These are phyloP conservation scores for Melitaea cinxia DNA, from an alignment of 1,140 invertebrate species.

Conservation along the genomic window DNA sequence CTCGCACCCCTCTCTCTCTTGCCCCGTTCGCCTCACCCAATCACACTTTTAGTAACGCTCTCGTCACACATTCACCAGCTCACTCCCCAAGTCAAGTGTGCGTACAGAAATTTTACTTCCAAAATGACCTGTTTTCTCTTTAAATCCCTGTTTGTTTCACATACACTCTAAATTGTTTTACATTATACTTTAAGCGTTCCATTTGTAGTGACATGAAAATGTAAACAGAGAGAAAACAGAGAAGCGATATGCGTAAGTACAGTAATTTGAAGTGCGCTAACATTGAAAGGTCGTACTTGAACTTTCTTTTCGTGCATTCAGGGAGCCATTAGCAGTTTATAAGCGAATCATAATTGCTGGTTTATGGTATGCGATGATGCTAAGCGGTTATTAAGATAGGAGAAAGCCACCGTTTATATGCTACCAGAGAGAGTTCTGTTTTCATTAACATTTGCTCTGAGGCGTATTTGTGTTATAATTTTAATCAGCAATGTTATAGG, in stretches of 20 bases:
- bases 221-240: background rate
- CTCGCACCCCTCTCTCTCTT: too few species aligned
- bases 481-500: background rate
- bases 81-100: too few species aligned
- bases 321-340: background rate
- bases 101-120: too few species aligned
- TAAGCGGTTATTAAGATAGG: background rate
- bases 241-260: constrained; percentile 3
- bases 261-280: background rate
- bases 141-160: too few species aligned
- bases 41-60: too few species aligned
- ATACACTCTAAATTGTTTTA: background rate
- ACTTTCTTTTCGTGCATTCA: background rate
- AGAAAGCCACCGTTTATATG: background rate
- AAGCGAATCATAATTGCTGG: constrained; percentile 1
- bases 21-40: too few species aligned
- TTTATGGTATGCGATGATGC: background rate
- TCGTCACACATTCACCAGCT: too few species aligned
- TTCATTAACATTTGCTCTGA: background rate
- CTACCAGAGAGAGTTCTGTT: background rate
- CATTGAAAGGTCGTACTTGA: background rate
- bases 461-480: background rate
- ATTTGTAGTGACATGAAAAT: background rate
- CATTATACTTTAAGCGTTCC: background rate
- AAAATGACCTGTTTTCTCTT: too few species aligned